Conservation (phyloP, 2,888 invertebrate species). For the Lycophotia porphyrea region DNA sequence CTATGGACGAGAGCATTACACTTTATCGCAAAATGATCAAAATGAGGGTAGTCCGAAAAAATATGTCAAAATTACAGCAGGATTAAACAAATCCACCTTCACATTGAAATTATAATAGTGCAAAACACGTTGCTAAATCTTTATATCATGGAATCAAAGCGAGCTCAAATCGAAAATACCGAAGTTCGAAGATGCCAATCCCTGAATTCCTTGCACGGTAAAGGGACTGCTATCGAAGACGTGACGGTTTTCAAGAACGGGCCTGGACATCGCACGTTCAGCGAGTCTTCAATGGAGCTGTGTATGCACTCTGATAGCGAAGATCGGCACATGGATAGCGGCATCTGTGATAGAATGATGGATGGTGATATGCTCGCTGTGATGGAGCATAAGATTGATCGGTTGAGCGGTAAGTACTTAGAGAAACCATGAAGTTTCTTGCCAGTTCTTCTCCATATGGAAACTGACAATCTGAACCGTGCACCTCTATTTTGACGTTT, state of each 20-base stretch:
- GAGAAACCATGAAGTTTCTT: neutral
- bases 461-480: neutral
- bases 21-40: neutral
- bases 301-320: slow-evolving; percentile 67
- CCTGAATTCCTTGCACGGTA: slow-evolving; percentile 49
- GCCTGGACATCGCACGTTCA: slow-evolving; percentile 58
- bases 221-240: slow-evolving; percentile 35
- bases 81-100: slow-evolving; percentile 1
- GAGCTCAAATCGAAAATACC: neutral
- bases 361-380: slow-evolving; percentile 68
- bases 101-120: neutral
- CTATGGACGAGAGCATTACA: neutral
- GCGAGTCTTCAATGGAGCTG: slow-evolving; percentile 71
- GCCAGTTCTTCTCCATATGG: neutral
- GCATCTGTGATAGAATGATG: slow-evolving; percentile 65
- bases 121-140: neutral
- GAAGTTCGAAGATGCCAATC: slow-evolving; percentile 46
- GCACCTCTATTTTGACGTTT: neutral
- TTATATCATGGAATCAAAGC: slow-evolving; percentile 48
- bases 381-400: slow-evolving; percentile 81
- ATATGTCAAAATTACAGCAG: neutral
- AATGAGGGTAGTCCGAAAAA: slow-evolving; percentile 35
- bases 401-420: slow-evolving; percentile 74
- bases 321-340: slow-evolving; percentile 67
- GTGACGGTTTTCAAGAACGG: slow-evolving; percentile 32